Conservation (phyloP, 1,140 invertebrate species). For the Drosophila tristis region DNA sequence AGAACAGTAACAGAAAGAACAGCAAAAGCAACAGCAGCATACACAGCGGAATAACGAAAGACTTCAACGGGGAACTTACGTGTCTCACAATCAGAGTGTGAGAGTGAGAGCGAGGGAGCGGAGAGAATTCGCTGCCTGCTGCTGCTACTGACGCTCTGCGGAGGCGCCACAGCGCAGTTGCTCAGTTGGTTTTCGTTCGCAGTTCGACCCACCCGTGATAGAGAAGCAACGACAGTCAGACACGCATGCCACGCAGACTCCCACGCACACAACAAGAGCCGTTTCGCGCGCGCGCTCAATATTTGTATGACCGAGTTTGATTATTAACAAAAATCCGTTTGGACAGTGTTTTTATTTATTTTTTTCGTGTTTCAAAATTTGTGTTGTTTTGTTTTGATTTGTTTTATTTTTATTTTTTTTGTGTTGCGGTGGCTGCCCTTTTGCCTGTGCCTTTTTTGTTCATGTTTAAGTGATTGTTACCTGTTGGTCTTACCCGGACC, state of each 20-base stretch:
- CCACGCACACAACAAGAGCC: background rate
- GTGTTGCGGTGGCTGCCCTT: conserved; percentile 29
- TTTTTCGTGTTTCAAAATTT: conserved; percentile 32
- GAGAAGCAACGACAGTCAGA: no score
- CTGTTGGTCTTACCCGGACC: conserved; percentile 13
- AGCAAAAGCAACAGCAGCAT: background rate
- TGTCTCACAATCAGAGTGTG: conserved; percentile 13
- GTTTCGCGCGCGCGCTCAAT: background rate
- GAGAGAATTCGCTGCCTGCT: background rate
- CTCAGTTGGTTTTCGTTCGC: conserved; percentile 60
- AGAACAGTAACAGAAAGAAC: conserved; percentile 16
- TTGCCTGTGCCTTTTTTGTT: conserved; percentile 43
- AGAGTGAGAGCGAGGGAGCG: background rate
- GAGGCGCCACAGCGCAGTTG: conserved; percentile 8
- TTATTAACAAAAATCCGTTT: conserved; percentile 3
- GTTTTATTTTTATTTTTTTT: conserved; percentile 21
- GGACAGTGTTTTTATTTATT: conserved; percentile 16
- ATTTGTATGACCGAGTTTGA: background rate
- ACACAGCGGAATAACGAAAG: conserved; percentile 48
- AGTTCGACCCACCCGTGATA: conserved; percentile 35
- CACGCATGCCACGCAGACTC: no score
- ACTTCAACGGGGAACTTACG: conserved; percentile 70
- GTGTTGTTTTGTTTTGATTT: conserved; percentile 15
- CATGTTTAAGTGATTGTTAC: conserved; percentile 30
- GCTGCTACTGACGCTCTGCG: conserved; percentile 23